A percentile compares a stretch with the other conserved stretches of the same genome.
Conservation (phyloP, 53 echinoderm and acorn worm genomes). For the Glandiceps talaboti region DNA sequence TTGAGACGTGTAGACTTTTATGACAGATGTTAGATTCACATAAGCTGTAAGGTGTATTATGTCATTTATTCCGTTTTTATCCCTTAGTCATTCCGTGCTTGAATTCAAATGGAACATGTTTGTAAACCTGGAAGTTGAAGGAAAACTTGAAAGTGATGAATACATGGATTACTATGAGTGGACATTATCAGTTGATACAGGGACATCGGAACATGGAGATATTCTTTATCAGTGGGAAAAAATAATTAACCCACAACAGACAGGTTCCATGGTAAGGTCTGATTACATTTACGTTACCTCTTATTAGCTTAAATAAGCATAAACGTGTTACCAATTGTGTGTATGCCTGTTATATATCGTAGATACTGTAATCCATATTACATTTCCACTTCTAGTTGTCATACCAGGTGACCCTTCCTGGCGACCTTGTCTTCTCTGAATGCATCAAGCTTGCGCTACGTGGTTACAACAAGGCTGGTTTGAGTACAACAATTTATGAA, state of each 20-base stretch:
- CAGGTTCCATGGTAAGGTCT: neutral
- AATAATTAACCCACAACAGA: neutral
- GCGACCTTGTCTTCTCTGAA: neutral
- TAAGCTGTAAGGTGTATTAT: too few relatives aligned
- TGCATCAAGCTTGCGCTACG: slow-evolving; percentile 17
- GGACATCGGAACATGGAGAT: neutral
- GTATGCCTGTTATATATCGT: too few relatives aligned
- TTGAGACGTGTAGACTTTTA: too few relatives aligned
- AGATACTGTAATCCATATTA: too few relatives aligned
- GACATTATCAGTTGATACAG: slow-evolving; percentile 3
- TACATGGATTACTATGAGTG: slow-evolving; percentile 31
- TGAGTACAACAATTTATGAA: slow-evolving; percentile 12
- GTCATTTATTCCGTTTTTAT: too few relatives aligned
- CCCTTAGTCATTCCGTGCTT: neutral
- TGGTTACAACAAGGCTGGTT: slow-evolving; percentile 30
- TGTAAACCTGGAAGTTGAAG: neutral
- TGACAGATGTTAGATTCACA: too few relatives aligned
- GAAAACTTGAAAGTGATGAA: neutral
- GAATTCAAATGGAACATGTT: neutral
- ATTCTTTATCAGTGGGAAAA: neutral
- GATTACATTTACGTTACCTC: too few relatives aligned
- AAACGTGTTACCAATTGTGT: too few relatives aligned
- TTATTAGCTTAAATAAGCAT: too few relatives aligned
- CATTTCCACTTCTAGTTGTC: too few relatives aligned
- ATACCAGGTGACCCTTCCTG: neutral